Base-by-base conservation (phyloP, 2,888 invertebrate genomes). In the Melikaiella ostensackeni region DNA sequence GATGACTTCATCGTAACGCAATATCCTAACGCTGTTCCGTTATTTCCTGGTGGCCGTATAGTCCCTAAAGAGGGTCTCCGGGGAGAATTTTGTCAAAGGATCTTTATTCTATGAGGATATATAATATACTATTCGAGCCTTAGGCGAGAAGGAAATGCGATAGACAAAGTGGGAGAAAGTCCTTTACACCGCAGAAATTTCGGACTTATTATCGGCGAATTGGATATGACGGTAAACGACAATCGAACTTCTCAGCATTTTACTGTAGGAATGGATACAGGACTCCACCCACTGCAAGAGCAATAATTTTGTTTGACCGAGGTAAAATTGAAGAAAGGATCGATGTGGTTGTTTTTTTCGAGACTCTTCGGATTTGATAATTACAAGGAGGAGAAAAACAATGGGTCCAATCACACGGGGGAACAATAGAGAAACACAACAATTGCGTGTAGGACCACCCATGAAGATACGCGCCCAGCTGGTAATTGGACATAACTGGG, bases 71-170 rank as follows among this genome's bases (percentile, higher is more conserved):
- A 86, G 84, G 81, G 82, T 91, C 91, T 88, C 90, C 84, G 80
- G 91, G 89, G 91, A 91, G 87, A 86, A 90, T 91, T 91, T 91
- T 91, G 91, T 91, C 91, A 91, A 91, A 91, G 91, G 90, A 91
- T 91, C 91, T 91, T 90, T 91, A 91, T 91, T 89, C 91, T 86
- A 88, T 86, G 88, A 87, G 89, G 86, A 90, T 88, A 88, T 89
- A 89, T 91, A 91, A 89, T 90, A 90, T 85, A 86, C 88, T 86
- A 88, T 88, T 85, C 79, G 82, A 85, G 88, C 90, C 82, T 80
- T 78, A 87, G 89, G 87, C 82, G 80, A 82, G 81, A 85, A 86
- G 88, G 90, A 91, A 91, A 90, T 87, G 87, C 86, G 88, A 88
- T 86, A 86, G 84, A 85, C 78, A 76, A 81, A 83, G 81, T 82